Evolutionary conservation across 2,113 vertebrate species (phyloP).

Genomic region (Dasypus novemcinctus): DNA sequence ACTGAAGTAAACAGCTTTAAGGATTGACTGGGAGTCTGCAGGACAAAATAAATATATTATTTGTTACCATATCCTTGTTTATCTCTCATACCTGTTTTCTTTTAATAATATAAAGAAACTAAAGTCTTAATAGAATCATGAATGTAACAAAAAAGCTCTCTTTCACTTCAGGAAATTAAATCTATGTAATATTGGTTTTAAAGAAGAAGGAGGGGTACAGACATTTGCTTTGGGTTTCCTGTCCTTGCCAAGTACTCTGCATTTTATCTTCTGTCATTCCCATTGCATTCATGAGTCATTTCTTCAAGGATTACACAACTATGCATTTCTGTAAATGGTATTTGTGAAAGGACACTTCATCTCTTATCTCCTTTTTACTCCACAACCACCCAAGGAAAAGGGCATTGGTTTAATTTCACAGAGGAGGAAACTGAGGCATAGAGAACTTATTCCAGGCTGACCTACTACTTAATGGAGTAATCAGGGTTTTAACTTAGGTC

Average conservation of each 20-base stretch:
- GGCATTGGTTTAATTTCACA: neutral
- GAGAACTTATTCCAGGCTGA: neutral
- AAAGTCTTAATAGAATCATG: slow-evolving; percentile 32
- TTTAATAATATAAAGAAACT: slow-evolving; percentile 49
- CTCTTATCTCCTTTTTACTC: neutral
- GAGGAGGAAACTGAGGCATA: too few relatives aligned
- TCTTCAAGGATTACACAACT: too few relatives aligned
- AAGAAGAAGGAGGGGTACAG: neutral
- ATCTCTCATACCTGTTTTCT: slow-evolving; percentile 32
- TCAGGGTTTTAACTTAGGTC: too few relatives aligned
- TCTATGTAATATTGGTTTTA: neutral
- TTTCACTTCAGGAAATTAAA: neutral
- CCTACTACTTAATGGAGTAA: neutral
- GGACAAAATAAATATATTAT: slow-evolving; percentile 68
- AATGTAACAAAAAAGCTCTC: neutral
- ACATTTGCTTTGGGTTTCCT: neutral
- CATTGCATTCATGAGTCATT: neutral
- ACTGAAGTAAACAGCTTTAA: slow-evolving; percentile 68
- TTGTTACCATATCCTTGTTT: slow-evolving; percentile 15
- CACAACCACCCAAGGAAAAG: fast-evolving
- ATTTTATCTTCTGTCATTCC: neutral
- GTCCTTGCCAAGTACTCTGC: neutral
- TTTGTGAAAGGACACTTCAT: neutral
- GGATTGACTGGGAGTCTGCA: slow-evolving; percentile 58
- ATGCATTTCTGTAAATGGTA: neutral